Evolutionary conservation across 2,797 vertebrate species (phyloP).

Genomic region (Smutsia gigantea): DNA sequence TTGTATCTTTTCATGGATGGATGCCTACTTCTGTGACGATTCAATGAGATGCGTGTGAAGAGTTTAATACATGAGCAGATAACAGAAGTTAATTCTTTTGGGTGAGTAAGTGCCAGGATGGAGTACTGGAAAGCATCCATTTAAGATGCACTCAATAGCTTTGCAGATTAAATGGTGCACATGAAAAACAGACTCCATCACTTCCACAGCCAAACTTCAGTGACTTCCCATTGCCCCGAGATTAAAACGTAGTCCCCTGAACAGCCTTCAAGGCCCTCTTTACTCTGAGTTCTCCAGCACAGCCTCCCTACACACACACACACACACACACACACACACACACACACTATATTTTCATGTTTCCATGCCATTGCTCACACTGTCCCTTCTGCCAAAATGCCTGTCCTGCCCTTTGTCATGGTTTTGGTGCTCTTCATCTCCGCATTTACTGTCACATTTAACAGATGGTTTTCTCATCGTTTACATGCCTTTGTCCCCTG

Average conservation of each 20-base stretch:
- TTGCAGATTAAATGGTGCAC: neutral
- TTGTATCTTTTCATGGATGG: neutral
- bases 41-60: neutral
- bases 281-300: neutral
- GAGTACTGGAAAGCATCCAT: neutral
- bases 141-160: neutral
- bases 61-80: neutral
- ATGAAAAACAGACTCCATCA: neutral
- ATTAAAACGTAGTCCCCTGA: neutral
- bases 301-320: neutral
- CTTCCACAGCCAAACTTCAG: neutral
- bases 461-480: neutral
- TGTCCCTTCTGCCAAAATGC: slow-evolving; percentile 2
- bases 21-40: neutral
- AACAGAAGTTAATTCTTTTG: neutral
- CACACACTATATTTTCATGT: neutral
- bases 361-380: neutral
- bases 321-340: neutral
- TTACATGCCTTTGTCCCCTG: slow-evolving; percentile 8
- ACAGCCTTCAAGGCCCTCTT: neutral
- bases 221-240: neutral
- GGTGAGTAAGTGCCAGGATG: slow-evolving; percentile 7
- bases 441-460: neutral
- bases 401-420: neutral
- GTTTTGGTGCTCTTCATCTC: neutral